These are phyloP conservation scores for Leptobrachium ailaonicum DNA, from an alignment of 2,113 vertebrate genomes.

Conservation along the genomic window DNA sequence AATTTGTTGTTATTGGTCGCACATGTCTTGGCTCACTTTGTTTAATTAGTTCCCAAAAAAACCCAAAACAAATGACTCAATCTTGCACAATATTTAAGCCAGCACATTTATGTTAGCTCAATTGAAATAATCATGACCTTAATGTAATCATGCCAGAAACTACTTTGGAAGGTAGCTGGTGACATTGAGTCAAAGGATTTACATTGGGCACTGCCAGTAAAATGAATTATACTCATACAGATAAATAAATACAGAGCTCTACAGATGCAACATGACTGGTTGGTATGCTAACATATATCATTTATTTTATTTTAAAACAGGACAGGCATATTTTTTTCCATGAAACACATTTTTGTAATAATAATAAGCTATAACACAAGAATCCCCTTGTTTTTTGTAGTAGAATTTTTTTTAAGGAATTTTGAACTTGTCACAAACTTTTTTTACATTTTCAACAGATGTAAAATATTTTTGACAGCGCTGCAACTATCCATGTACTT, in stretches of 20 bases:
- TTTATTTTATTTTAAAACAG: not conserved
- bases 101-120: conserved; percentile 33
- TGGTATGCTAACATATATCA: not conserved
- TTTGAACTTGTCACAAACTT: too few relatives aligned
- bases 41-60: conserved; percentile 47
- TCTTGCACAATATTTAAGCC: conserved; percentile 41
- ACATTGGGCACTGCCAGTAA: not conserved
- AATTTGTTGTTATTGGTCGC: conserved; percentile 49
- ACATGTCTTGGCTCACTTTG: conserved; percentile 46
- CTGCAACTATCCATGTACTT: too few relatives aligned
- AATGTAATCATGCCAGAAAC: not conserved
- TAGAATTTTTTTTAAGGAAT: too few relatives aligned
- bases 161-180: not conserved
- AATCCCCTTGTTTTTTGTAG: too few relatives aligned
- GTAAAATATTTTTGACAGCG: too few relatives aligned
- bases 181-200: not conserved
- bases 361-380: too few relatives aligned
- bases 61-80: not conserved
- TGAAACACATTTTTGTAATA: too few relatives aligned
- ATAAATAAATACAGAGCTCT: too few relatives aligned
- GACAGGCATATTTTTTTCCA: too few relatives aligned
- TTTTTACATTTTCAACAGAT: too few relatives aligned
- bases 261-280: not conserved
- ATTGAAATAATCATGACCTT: conserved; percentile 29
- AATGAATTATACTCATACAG: too few relatives aligned